Percentiles rank a stretch among this genome's conserved stretches.
Evolutionary conservation across 1,140 invertebrate species (phyloP).

Genomic region (Drosophila serrata): DNA sequence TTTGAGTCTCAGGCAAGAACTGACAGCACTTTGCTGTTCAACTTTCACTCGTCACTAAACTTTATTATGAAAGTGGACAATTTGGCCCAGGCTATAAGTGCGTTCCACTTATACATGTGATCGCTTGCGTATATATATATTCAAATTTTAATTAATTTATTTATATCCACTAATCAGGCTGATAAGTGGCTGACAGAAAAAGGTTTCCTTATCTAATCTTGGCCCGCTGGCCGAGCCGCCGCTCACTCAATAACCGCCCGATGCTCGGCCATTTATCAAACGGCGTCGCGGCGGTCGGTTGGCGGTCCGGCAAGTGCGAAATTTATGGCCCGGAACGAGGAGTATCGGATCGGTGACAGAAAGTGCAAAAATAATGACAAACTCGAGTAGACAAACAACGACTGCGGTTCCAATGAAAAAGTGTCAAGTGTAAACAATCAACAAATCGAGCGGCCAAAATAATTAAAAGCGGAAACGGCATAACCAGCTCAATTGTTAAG

Average conservation of each 20-base stretch:
- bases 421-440: slow-evolving; percentile 43
- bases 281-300: slow-evolving; percentile 36
- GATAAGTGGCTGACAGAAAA: slow-evolving; percentile 58
- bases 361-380: slow-evolving; percentile 47
- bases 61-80: not conserved
- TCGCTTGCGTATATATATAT: slow-evolving; percentile 29
- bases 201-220: slow-evolving; percentile 37
- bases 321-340: slow-evolving; percentile 15
- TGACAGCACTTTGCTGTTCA: not conserved
- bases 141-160: slow-evolving; percentile 84
- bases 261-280: slow-evolving; percentile 37
- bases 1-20: not conserved
- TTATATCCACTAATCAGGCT: slow-evolving; percentile 78
- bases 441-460: slow-evolving; percentile 28
- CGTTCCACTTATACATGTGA: slow-evolving; percentile 21
- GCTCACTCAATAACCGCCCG: slow-evolving; percentile 31
- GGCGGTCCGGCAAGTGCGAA: slow-evolving; percentile 31
- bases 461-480: slow-evolving; percentile 28
- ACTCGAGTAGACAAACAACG: slow-evolving; percentile 37
- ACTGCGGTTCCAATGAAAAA: slow-evolving; percentile 47
- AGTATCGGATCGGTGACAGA: slow-evolving; percentile 8
- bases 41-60: slow-evolving; percentile 22
- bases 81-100: slow-evolving; percentile 1
- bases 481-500: slow-evolving; percentile 18
- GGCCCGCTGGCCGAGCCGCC: not conserved